Evolutionary conservation across 1,140 invertebrate species (phyloP).

Genomic region (Zelostemma sp.): DNA sequence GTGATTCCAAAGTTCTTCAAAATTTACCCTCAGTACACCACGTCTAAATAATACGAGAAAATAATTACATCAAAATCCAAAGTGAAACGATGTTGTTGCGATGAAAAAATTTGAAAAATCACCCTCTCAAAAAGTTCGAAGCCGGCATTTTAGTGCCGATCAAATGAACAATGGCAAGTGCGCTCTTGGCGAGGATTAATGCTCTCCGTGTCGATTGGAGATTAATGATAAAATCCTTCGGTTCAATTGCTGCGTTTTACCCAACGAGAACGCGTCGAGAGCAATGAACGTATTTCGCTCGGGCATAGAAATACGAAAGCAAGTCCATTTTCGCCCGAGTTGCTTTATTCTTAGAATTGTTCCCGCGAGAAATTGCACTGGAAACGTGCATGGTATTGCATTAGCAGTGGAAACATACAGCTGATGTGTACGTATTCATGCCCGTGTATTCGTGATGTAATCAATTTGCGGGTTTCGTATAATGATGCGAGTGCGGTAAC

Average conservation of each 20-base stretch:
- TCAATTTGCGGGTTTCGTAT: neutral
- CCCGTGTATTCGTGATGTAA: neutral
- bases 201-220: constrained; percentile 12
- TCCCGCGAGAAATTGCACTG: constrained; percentile 40
- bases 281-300: neutral
- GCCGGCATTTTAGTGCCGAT: neutral
- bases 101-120: too few species aligned
- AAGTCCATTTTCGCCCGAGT: constrained; percentile 30
- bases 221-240: constrained; percentile 9
- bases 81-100: neutral
- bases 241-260: neutral
- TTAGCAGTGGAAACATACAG: constrained; percentile 11
- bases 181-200: neutral
- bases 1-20: too few species aligned
- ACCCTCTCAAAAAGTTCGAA: too few species aligned
- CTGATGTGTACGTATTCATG: constrained; percentile 5
- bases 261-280: neutral
- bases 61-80: neutral
- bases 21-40: too few species aligned
- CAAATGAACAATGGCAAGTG: neutral
- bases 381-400: constrained; percentile 26
- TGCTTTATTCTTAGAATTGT: constrained; percentile 36
- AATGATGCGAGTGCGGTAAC: neutral
- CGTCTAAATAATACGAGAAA: too few species aligned
- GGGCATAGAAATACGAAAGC: constrained; percentile 26